Evolutionary conservation across 2,888 invertebrate genomes (phyloP).

Genomic region (Stramonita haemastoma): DNA sequence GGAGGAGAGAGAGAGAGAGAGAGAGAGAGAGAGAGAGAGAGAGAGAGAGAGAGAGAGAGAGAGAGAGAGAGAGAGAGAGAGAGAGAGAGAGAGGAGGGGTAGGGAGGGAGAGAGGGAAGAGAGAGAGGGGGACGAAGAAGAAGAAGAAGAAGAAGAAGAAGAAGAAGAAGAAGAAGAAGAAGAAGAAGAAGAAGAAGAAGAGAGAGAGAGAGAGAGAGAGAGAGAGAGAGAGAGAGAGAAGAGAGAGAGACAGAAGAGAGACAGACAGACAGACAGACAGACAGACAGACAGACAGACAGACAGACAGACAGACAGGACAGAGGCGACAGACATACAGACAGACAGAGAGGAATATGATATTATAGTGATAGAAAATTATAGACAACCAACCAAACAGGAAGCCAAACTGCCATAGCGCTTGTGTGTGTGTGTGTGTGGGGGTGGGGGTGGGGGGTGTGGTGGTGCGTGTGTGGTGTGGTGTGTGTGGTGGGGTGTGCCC

Average conservation of each 20-base stretch:
- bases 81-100: background rate
- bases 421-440: no score
- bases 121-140: background rate
- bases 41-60: background rate
- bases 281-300: background rate
- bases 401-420: no score
- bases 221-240: background rate
- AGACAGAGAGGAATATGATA: no score
- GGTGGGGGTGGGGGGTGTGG: no score
- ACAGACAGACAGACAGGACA: background rate
- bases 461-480: no score
- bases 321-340: no score
- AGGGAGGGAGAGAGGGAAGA: background rate
- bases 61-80: background rate
- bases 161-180: background rate
- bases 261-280: background rate
- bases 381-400: no score
- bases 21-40: background rate
- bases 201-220: background rate
- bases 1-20: background rate
- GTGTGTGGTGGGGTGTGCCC: no score
- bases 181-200: background rate
- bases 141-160: background rate
- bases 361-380: no score
- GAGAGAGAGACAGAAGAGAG: background rate